Conservation (phyloP, 2,113 vertebrate genomes). For the Pachyramphus minor region DNA sequence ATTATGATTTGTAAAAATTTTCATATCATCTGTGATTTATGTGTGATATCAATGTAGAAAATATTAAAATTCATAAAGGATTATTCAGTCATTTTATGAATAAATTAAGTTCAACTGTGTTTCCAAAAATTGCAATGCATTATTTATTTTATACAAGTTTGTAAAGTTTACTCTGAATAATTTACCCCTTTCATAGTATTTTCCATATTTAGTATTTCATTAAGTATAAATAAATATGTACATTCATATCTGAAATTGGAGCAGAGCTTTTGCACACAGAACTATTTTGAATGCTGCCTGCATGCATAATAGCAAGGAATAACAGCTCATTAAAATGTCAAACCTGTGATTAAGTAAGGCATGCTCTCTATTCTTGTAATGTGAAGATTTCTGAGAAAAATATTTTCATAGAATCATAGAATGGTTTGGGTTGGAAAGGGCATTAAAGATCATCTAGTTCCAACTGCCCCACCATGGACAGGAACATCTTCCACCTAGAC, state of each 20-base stretch:
- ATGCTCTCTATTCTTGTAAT: neutral
- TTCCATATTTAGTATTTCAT: constrained; percentile 43
- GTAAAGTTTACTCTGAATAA: constrained; percentile 46
- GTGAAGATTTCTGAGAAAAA: neutral
- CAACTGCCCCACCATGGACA: too few relatives aligned
- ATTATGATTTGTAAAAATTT: neutral
- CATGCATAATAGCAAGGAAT: neutral
- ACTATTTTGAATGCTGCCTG: neutral
- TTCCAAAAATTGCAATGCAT: constrained; percentile 7
- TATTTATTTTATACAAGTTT: constrained; percentile 37
- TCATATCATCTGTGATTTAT: neutral
- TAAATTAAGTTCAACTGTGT: neutral
- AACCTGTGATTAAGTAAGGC: neutral
- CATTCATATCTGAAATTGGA: neutral
- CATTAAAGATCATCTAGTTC: neutral
- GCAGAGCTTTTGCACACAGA: neutral
- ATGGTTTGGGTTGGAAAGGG: neutral
- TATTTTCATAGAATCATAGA: neutral
- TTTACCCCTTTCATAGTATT: constrained; percentile 12
- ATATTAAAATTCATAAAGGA: constrained; percentile 3
- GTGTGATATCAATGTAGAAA: neutral
- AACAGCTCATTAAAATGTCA: neutral
- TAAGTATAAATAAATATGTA: constrained; percentile 32
- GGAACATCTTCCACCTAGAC: neutral
- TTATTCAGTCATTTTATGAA: neutral